These are phyloP conservation scores for Trinectes maculatus DNA, from an alignment of 2,113 vertebrate species.

Conservation along the genomic window DNA sequence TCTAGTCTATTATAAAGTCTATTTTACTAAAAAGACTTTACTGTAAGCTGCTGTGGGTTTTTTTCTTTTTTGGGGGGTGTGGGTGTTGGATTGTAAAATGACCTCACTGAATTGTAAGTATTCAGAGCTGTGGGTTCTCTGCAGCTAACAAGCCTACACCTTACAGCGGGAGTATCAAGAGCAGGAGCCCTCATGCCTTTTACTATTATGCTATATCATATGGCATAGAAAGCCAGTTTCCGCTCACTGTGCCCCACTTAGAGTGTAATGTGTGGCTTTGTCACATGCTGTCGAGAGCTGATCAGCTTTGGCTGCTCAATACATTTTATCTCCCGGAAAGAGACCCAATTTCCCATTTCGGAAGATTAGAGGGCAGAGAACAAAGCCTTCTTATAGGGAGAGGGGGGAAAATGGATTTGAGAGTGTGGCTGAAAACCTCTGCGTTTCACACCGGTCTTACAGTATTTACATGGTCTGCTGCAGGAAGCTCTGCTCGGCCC, in stretches of 20 bases:
- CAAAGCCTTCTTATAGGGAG: slow-evolving; percentile 65
- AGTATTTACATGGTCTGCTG: slow-evolving; percentile 72
- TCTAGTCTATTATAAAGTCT: too few relatives aligned
- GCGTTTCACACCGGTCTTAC: slow-evolving; percentile 68
- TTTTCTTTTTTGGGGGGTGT: slow-evolving; percentile 16
- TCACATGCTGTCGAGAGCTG: slow-evolving; percentile 68
- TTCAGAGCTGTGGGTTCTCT: slow-evolving; percentile 15
- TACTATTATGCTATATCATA: slow-evolving; percentile 36
- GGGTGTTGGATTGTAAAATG: slow-evolving; percentile 13
- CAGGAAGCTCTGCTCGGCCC: slow-evolving; percentile 54
- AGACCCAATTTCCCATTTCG: slow-evolving; percentile 73
- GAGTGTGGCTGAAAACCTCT: slow-evolving; percentile 54
- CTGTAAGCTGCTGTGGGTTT: neutral
- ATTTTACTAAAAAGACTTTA: too few relatives aligned
- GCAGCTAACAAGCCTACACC: slow-evolving; percentile 3
- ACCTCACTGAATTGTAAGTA: slow-evolving; percentile 36
- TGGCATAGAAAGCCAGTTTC: slow-evolving; percentile 51
- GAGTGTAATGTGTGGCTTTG: slow-evolving; percentile 71
- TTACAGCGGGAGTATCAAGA: slow-evolving; percentile 28
- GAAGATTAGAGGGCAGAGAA: slow-evolving; percentile 72
- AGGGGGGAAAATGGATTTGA: slow-evolving; percentile 33
- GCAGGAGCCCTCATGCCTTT: slow-evolving; percentile 31
- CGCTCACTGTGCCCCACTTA: slow-evolving; percentile 70
- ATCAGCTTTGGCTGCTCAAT: slow-evolving; percentile 75
- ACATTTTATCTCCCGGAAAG: slow-evolving; percentile 68